phyloP scores from a whole-genome alignment of 2,113 vertebrate species.

The Kryptolebias marmoratus region DNA sequence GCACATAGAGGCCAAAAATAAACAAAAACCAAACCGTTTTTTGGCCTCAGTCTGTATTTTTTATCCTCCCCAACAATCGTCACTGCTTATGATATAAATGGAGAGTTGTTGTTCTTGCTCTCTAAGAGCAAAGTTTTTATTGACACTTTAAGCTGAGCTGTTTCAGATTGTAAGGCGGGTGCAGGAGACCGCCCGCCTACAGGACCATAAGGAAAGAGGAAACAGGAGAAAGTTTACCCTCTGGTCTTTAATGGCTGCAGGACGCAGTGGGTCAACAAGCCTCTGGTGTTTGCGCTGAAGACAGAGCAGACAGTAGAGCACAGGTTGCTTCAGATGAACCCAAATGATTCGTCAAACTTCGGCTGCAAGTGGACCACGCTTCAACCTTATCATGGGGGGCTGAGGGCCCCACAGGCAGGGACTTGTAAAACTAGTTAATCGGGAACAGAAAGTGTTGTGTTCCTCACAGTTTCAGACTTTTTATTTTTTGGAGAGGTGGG shows the following conservation, averaged over 20 bases:
- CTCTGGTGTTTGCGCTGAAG: background rate
- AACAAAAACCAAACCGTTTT: too few species aligned
- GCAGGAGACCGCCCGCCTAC: too few species aligned
- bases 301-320: background rate
- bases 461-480: too few species aligned
- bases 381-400: too few species aligned
- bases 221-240: background rate
- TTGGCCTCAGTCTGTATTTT: too few species aligned
- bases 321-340: background rate
- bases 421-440: too few species aligned
- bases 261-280: background rate
- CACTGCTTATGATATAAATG: too few species aligned
- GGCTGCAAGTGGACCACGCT: background rate
- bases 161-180: background rate
- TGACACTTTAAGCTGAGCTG: constrained; percentile 7
- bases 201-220: background rate
- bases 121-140: constrained; percentile 19
- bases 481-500: too few species aligned
- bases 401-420: too few species aligned
- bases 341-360: background rate
- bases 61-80: too few species aligned
- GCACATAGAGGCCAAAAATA: too few species aligned
- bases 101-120: background rate
- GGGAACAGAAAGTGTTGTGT: too few species aligned
- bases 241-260: background rate